Percentiles rank a stretch among this genome's conserved stretches.
Conservation (phyloP, 2,113 vertebrate species). For the Zingel zingel region DNA sequence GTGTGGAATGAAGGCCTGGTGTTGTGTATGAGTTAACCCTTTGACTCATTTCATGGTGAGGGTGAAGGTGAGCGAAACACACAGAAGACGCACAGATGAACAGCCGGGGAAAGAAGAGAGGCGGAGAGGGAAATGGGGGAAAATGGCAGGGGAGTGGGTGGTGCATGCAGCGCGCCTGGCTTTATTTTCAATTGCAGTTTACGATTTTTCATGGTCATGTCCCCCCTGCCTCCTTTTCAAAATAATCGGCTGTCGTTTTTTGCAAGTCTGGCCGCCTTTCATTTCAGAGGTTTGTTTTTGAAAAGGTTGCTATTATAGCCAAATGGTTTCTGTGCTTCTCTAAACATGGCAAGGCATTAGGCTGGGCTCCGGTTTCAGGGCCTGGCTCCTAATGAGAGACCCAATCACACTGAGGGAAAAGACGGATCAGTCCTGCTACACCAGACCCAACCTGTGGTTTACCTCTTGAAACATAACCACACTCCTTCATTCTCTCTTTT, state of each 20-base stretch:
- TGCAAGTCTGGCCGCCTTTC: constrained; percentile 76
- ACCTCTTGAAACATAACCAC: constrained; percentile 80
- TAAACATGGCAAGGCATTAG: constrained; percentile 86
- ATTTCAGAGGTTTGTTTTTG: constrained; percentile 82
- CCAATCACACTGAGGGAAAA: constrained; percentile 82
- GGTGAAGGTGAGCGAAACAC: constrained; percentile 82
- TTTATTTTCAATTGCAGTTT: constrained; percentile 83
- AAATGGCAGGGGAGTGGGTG: constrained; percentile 54
- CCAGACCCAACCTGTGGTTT: constrained; percentile 84
- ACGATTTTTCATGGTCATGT: constrained; percentile 82
- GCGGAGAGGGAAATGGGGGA: constrained; percentile 40
- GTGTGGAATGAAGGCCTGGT: constrained; percentile 84
- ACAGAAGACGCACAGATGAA: constrained; percentile 36
- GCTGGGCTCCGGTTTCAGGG: constrained; percentile 81
- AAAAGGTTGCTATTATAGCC: constrained; percentile 84
- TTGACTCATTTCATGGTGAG: constrained; percentile 82
- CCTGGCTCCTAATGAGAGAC: constrained; percentile 85
- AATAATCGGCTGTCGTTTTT: constrained; percentile 78
- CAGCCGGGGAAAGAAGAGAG: constrained; percentile 34
- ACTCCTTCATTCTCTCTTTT: constrained; percentile 53
- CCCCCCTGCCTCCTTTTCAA: constrained; percentile 72
- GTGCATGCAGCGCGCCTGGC: constrained; percentile 51
- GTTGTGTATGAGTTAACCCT: constrained; percentile 77
- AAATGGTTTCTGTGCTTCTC: constrained; percentile 84
- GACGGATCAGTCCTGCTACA: constrained; percentile 78